phyloP scores from a whole-genome alignment of 2,797 vertebrate genomes.

The Poecilia gillii region DNA sequence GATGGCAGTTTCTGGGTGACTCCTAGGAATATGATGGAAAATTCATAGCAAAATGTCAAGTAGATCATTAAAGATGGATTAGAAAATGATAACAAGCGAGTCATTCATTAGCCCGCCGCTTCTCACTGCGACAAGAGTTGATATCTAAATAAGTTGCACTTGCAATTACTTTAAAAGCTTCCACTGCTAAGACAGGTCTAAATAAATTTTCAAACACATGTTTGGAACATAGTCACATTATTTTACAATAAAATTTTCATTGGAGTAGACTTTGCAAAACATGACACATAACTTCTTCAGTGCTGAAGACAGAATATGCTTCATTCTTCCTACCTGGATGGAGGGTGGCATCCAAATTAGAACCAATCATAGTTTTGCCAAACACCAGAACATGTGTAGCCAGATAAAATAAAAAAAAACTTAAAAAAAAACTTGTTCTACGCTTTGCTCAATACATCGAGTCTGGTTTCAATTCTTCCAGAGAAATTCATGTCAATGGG shows the following conservation, averaged over 20 bases:
- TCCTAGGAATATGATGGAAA: constrained; percentile 41
- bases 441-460: too few species aligned
- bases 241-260: neutral
- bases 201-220: neutral
- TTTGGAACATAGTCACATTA: neutral
- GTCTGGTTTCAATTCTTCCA: too few species aligned
- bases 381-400: too few species aligned
- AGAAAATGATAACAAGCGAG: constrained; percentile 34
- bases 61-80: constrained; percentile 61
- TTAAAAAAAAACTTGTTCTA: too few species aligned
- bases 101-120: constrained; percentile 33
- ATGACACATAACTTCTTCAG: too few species aligned
- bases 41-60: constrained; percentile 49
- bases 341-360: too few species aligned
- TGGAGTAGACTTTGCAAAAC: too few species aligned
- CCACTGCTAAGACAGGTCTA: constrained; percentile 12
- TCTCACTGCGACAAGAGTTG: constrained; percentile 10
- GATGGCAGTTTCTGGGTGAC: constrained; percentile 45
- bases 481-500: too few species aligned
- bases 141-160: constrained; percentile 34
- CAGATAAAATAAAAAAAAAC: too few species aligned
- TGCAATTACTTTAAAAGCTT: constrained; percentile 38
- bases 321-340: too few species aligned
- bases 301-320: too few species aligned
- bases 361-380: too few species aligned